phyloP scores from a whole-genome alignment of 2,797 vertebrate species.

The Anolis apletophallus region DNA sequence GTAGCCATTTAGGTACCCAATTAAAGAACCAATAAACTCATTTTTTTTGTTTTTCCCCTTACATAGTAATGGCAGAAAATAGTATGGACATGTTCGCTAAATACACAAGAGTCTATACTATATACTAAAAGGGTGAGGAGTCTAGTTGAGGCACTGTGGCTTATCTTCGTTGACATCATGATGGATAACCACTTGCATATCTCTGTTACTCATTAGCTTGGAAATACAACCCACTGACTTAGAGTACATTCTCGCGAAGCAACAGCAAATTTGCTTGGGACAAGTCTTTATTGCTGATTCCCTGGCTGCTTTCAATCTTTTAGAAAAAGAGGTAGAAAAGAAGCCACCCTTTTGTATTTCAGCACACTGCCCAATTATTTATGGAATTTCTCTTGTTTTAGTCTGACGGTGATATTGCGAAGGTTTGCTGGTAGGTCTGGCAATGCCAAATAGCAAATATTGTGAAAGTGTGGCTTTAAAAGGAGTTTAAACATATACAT shows the following conservation, averaged over 20 bases:
- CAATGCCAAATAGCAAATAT: background rate
- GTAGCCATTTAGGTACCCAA: background rate
- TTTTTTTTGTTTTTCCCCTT: background rate
- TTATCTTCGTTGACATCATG: slow-evolving; percentile 22
- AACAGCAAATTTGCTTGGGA: slow-evolving; percentile 3
- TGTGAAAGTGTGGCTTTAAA: background rate
- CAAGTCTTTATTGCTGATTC: slow-evolving; percentile 1
- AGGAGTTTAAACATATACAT: background rate
- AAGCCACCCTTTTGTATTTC: background rate
- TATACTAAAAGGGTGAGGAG: background rate
- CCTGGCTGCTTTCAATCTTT: background rate
- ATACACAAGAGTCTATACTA: background rate
- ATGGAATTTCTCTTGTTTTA: background rate
- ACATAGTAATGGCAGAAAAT: background rate
- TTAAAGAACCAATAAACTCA: background rate
- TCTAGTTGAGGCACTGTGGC: background rate
- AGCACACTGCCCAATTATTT: background rate
- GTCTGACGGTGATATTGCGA: background rate
- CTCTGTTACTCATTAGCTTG: slow-evolving; percentile 28
- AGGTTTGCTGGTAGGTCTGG: background rate
- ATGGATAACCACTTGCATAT: slow-evolving; percentile 19
- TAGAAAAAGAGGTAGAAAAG: background rate
- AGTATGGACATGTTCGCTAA: background rate
- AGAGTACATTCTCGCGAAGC: slow-evolving; percentile 4
- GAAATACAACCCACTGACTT: slow-evolving; percentile 14